These are phyloP conservation scores for Drosophila putrida DNA, from an alignment of 2,888 invertebrate species.

Conservation along the genomic window DNA sequence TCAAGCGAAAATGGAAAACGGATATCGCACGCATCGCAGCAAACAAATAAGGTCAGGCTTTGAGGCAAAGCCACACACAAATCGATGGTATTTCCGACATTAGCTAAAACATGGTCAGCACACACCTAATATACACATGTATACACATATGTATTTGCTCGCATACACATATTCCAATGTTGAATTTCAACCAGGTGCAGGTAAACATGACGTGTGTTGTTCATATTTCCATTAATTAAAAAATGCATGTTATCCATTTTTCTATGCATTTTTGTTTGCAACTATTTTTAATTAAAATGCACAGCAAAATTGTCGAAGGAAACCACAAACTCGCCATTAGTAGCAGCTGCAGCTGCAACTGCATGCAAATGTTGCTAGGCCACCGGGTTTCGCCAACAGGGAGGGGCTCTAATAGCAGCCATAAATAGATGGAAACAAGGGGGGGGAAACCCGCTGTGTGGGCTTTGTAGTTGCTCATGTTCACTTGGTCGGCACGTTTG, in stretches of 20 bases:
- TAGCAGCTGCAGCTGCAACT: conserved; percentile 32
- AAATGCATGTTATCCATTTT: conserved; percentile 21
- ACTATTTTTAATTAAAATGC: conserved; percentile 75
- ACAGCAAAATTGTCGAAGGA: conserved; percentile 37
- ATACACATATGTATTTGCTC: conserved; percentile 2
- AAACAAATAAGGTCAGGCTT: conserved; percentile 30
- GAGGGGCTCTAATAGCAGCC: conserved; percentile 32
- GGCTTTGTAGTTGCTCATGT: conserved; percentile 57
- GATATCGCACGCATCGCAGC: conserved; percentile 50
- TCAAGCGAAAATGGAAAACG: conserved; percentile 56
- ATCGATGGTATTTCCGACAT: conserved; percentile 23
- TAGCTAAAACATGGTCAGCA: conserved; percentile 3
- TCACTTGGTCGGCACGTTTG: conserved; percentile 44
- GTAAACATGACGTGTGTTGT: conserved; percentile 12
- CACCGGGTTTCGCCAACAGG: conserved; percentile 14
- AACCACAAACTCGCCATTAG: conserved; percentile 27
- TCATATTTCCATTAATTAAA: conserved; percentile 67
- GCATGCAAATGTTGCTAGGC: conserved; percentile 56
- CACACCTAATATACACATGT: not conserved
- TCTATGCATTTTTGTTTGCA: conserved; percentile 8
- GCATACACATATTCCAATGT: conserved; percentile 6
- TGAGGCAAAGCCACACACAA: conserved; percentile 26
- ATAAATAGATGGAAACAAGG: conserved; percentile 57
- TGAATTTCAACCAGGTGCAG: conserved; percentile 10
- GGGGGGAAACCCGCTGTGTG: not conserved